Base-by-base conservation (phyloP, 2,888 invertebrate genomes). In the Rhingia campestris region DNA sequence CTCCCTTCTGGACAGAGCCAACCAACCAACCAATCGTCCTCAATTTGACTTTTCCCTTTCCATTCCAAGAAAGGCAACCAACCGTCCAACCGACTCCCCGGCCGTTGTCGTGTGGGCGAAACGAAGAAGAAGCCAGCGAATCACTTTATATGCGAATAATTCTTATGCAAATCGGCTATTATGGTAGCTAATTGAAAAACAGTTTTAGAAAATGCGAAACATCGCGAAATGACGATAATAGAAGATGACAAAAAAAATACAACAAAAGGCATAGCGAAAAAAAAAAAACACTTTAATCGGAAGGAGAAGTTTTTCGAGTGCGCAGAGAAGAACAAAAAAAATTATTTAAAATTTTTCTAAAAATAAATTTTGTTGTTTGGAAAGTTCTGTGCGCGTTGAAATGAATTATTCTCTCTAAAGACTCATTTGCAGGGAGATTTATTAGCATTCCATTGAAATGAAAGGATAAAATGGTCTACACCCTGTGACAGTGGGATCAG, bases 121-220 rank as follows among this genome's bases (percentile, higher is more conserved):
- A 22, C 33, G 64, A 59, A 12, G 59, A 66, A 45, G 54, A 61
- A 59, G 63, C 67, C 63, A 67, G 45, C 35, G 73, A 69, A 74
- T 70, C 84, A 70, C 74, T 84, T 84, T 74, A 80, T 80, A 84
- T 84, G 84, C 84, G 59, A 74, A 66, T 80, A 84, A 84, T 84
- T 84, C 84, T 84, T 84, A 84, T 84, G 84, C 84, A 84, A 84
- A 84, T 84, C 84, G 84, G 64, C 80, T 84, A 80, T 84, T 84
- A 84, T 84, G 84, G 84, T 80, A 74, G 84, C 84, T 84, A 84
- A 84, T 84, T 84, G 84, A 84, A 84, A 84, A 84, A 80, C 84
- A 70, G 84, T 84, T 84, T 84, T 79, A 66, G 84, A 75, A 84
- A 79, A 84, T 82, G 77, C 82, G 73, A 82, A 82, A 79, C 82